Conservation (phyloP, 2,797 vertebrate species). For the Oreortyx pictus region DNA sequence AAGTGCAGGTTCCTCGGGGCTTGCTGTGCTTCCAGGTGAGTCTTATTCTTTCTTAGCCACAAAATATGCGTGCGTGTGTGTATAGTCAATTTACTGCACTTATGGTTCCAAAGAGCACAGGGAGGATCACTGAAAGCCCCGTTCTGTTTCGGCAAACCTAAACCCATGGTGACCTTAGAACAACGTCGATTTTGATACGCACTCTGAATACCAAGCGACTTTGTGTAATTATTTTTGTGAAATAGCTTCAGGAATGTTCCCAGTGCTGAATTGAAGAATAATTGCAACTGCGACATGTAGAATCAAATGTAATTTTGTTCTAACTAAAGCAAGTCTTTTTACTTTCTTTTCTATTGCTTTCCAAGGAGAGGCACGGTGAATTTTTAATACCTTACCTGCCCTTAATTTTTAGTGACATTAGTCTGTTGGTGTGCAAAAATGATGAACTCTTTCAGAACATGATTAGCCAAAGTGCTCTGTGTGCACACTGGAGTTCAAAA, state of each 20-base stretch:
- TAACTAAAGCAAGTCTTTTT: slow-evolving; percentile 8
- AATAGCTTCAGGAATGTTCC: slow-evolving; percentile 45
- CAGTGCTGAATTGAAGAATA: slow-evolving; percentile 30
- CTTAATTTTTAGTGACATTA: not conserved
- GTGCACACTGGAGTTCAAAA: not conserved
- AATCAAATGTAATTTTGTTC: slow-evolving; percentile 44
- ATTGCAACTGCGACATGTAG: not conserved
- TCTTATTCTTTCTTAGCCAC: not conserved
- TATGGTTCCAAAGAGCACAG: not conserved
- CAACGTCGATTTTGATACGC: not conserved
- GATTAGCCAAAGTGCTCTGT: not conserved
- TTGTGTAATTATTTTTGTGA: slow-evolving; percentile 44
- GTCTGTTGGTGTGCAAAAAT: not conserved
- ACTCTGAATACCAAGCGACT: slow-evolving; percentile 27
- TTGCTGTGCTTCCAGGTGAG: not conserved
- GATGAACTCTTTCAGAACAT: not conserved
- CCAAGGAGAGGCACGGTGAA: not conserved
- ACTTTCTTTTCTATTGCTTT: slow-evolving; percentile 33
- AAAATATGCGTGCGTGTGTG: not conserved
- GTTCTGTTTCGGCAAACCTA: not conserved
- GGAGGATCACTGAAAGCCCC: not conserved
- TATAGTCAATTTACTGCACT: not conserved
- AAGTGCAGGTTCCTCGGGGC: not conserved
- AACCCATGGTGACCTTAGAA: not conserved
- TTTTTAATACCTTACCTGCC: slow-evolving; percentile 16